phyloP scores from a whole-genome alignment of 2,888 invertebrate genomes.

The Mylabris sibirica region DNA sequence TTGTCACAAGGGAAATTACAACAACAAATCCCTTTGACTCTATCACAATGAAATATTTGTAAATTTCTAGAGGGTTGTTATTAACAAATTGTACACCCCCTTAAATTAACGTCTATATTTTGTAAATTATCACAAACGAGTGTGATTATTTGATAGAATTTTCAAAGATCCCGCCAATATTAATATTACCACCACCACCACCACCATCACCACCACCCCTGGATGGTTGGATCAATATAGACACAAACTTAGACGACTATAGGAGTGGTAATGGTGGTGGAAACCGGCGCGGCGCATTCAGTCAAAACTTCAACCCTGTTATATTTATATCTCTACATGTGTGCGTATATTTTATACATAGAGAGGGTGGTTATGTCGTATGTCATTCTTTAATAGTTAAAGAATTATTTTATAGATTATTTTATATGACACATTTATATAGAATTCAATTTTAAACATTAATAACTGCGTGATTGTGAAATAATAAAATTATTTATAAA shows the following conservation, averaged over 20 bases:
- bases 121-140: too few relatives aligned
- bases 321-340: constrained; percentile 17
- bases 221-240: constrained; percentile 57
- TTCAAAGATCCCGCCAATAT: background rate
- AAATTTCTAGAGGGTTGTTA: background rate
- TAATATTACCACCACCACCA: constrained; percentile 23
- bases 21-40: background rate
- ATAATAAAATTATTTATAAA: too few relatives aligned
- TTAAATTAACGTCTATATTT: too few relatives aligned
- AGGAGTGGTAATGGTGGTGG: constrained; percentile 27
- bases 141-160: background rate
- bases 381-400: background rate
- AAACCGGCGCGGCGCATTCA: constrained; percentile 41
- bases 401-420: background rate
- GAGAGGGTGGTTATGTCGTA: background rate
- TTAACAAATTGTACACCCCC: background rate
- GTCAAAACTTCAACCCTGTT: constrained; percentile 26
- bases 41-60: background rate
- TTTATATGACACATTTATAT: background rate
- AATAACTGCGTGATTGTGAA: too few relatives aligned
- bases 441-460: too few relatives aligned
- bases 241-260: constrained; percentile 48
- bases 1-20: background rate
- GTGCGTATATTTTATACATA: background rate
- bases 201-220: constrained; percentile 39